phyloP scores from a whole-genome alignment of 2,797 vertebrate genomes.

The Scolopax bukidnonensis region DNA sequence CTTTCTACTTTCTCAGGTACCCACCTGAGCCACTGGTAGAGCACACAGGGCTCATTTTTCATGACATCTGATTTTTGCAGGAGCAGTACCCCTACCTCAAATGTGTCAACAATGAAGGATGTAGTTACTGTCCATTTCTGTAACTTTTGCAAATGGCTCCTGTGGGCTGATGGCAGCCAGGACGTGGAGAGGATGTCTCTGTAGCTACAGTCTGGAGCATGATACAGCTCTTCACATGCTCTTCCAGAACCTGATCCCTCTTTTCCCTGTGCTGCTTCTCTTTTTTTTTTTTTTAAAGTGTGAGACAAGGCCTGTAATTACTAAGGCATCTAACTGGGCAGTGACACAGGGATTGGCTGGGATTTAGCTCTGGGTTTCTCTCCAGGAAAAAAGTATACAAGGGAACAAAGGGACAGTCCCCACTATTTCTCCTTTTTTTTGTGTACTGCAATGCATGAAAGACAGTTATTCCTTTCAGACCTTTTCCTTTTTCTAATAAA shows the following conservation, averaged over 20 bases:
- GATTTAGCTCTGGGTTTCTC: neutral
- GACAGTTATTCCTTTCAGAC: slow-evolving; percentile 18
- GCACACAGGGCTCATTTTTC: neutral
- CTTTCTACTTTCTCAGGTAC: neutral
- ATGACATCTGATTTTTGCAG: neutral
- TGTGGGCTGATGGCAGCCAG: neutral
- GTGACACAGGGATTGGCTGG: neutral
- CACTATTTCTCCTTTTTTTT: neutral
- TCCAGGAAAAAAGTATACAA: neutral
- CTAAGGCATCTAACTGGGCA: neutral
- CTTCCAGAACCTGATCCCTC: neutral
- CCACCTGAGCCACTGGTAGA: neutral
- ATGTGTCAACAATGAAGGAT: neutral
- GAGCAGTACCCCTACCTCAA: neutral
- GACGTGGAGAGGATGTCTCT: neutral
- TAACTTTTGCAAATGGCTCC: neutral
- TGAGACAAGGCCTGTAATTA: neutral
- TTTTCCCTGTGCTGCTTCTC: neutral
- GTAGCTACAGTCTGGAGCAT: neutral
- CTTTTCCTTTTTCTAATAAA: slow-evolving; percentile 43
- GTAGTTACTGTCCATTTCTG: neutral
- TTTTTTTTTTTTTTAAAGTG: neutral
- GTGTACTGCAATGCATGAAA: neutral
- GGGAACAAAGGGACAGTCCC: neutral
- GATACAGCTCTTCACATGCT: neutral